phyloP scores from a whole-genome alignment of 2,888 invertebrate species.

The Hylaea fasciaria region DNA sequence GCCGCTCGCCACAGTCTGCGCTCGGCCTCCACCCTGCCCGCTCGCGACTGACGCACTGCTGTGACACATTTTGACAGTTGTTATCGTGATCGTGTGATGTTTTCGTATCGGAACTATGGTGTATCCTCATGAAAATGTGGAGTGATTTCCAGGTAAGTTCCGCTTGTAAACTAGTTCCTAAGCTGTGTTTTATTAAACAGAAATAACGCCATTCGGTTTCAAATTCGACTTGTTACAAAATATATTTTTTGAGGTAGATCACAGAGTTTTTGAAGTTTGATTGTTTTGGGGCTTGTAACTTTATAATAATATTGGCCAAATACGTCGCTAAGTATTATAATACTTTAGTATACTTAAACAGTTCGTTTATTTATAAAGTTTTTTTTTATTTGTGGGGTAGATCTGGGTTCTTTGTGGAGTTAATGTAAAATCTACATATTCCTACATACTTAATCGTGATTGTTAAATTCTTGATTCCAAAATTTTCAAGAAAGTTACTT shows the following conservation, averaged over 20 bases:
- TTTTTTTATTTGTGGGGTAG: slow-evolving; percentile 9
- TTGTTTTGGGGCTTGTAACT: slow-evolving; percentile 13
- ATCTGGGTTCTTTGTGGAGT: slow-evolving; percentile 12
- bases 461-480: too few relatives aligned
- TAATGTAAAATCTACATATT: too few relatives aligned
- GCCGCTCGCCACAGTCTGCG: slow-evolving; percentile 73
- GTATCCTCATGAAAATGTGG: slow-evolving; percentile 85
- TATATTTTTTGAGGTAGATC: slow-evolving; percentile 46
- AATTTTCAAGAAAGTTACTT: too few relatives aligned
- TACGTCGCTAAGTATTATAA: slow-evolving; percentile 1
- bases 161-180: slow-evolving; percentile 14
- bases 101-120: slow-evolving; percentile 84
- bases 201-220: slow-evolving; percentile 44
- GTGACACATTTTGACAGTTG: slow-evolving; percentile 82
- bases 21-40: slow-evolving; percentile 73
- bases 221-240: slow-evolving; percentile 49
- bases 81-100: slow-evolving; percentile 84
- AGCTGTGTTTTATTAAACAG: slow-evolving; percentile 14
- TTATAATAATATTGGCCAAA: slow-evolving; percentile 1
- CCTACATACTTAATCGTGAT: too few relatives aligned
- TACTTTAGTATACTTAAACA: slow-evolving; percentile 6
- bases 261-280: slow-evolving; percentile 37
- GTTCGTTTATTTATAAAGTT: slow-evolving; percentile 3
- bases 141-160: slow-evolving; percentile 83
- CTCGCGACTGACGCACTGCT: slow-evolving; percentile 73